These are phyloP conservation scores for Acinonyx jubatus DNA, from an alignment of 2,113 vertebrate species.

Conservation along the genomic window DNA sequence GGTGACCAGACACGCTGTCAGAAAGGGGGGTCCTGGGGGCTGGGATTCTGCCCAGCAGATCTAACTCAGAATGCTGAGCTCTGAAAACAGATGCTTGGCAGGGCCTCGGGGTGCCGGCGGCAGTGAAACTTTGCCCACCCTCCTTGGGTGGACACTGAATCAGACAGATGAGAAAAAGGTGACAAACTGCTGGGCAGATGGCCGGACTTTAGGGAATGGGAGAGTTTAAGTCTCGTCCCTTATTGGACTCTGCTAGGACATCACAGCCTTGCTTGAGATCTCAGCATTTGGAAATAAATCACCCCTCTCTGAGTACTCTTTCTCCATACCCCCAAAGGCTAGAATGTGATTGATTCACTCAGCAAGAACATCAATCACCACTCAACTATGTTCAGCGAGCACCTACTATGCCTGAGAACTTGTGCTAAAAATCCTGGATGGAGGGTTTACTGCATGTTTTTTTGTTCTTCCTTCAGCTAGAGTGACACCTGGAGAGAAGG, in stretches of 20 bases:
- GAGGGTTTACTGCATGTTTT: background rate
- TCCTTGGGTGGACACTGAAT: background rate
- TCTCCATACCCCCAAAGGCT: background rate
- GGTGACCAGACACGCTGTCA: background rate
- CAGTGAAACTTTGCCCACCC: too few species aligned
- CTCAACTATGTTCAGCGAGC: background rate
- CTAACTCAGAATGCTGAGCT: background rate
- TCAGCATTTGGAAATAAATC: slow-evolving; percentile 9
- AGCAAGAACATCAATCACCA: slow-evolving; percentile 6
- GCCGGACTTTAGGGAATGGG: background rate
- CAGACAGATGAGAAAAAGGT: background rate
- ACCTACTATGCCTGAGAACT: background rate
- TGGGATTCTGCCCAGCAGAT: background rate
- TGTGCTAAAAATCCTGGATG: background rate
- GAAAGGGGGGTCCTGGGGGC: background rate
- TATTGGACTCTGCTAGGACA: background rate
- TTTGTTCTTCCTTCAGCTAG: background rate
- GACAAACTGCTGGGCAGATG: background rate
- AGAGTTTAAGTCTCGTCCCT: background rate
- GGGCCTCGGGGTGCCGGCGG: background rate
- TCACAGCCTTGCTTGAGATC: background rate
- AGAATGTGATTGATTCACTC: slow-evolving; percentile 32
- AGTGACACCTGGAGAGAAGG: background rate
- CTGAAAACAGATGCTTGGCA: background rate
- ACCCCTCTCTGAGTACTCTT: background rate